Evolutionary conservation across 2,888 invertebrate genomes (phyloP).

Genomic region (Serripes groenlandicus): DNA sequence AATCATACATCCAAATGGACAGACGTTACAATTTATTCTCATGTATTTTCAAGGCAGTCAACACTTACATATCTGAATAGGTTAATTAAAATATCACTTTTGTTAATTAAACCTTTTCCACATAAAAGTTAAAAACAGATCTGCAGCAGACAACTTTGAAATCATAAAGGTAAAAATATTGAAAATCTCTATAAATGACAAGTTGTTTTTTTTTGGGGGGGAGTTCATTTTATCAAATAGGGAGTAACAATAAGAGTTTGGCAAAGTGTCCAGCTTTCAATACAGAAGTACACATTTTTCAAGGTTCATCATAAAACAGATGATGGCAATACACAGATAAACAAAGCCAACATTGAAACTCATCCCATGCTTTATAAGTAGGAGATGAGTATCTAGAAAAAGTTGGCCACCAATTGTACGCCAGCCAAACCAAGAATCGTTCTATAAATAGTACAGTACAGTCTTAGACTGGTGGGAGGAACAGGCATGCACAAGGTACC

Average conservation of each 20-base stretch:
- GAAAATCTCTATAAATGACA: no score
- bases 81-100: no score
- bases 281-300: neutral
- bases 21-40: no score
- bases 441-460: constrained; percentile 50
- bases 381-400: constrained; percentile 36
- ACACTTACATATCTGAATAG: no score
- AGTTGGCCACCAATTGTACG: constrained; percentile 19
- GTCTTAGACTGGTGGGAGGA: constrained; percentile 20
- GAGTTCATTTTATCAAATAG: neutral
- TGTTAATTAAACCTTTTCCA: no score
- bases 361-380: constrained; percentile 25
- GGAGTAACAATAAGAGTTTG: neutral
- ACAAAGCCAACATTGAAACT: neutral
- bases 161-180: no score
- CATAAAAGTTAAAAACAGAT: no score
- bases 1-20: no score
- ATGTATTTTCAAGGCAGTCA: no score
- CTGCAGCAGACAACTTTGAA: no score
- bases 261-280: neutral
- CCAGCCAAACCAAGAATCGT: constrained; percentile 8
- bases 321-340: constrained; percentile 23
- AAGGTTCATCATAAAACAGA: constrained; percentile 11
- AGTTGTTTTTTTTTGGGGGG: no score
- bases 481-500: neutral